Conservation (phyloP, 2,113 vertebrate genomes). For the Myiopsitta monachus region DNA sequence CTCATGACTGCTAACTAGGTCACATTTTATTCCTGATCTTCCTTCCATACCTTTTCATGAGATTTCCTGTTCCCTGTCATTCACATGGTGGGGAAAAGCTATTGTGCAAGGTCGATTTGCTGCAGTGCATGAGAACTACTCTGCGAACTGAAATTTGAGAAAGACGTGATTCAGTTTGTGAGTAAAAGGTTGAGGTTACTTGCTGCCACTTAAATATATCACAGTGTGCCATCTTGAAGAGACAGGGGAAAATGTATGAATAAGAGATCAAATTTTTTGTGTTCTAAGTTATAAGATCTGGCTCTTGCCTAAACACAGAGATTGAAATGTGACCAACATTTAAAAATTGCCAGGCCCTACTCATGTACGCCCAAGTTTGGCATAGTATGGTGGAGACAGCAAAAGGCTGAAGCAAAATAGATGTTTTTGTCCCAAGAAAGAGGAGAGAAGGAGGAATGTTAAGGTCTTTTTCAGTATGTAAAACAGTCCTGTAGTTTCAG, state of each 20-base stretch:
- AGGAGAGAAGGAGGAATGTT: neutral
- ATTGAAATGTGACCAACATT: neutral
- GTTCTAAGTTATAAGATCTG: neutral
- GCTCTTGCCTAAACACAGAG: neutral
- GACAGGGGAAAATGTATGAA: neutral
- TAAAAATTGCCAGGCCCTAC: neutral
- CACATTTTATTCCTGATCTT: neutral
- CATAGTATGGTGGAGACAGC: neutral
- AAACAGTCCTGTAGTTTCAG: neutral
- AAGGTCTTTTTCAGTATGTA: neutral
- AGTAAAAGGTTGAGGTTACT: neutral
- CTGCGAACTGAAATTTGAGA: neutral
- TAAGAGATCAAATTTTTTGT: neutral
- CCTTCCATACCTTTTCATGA: neutral
- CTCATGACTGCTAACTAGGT: neutral
- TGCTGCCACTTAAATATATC: neutral
- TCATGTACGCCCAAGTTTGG: neutral
- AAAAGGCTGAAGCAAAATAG: neutral
- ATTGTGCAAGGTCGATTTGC: neutral
- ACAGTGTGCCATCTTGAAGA: neutral
- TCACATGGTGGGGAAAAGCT: neutral
- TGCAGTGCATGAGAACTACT: neutral
- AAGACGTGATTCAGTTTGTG: neutral
- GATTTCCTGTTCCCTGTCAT: neutral
- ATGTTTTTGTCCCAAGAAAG: neutral